Percentiles rank a stretch among this genome's conserved stretches.
These are phyloP conservation scores for Microcebus tavaratra DNA, from an alignment of 2,113 vertebrate species.

Conservation along the genomic window DNA sequence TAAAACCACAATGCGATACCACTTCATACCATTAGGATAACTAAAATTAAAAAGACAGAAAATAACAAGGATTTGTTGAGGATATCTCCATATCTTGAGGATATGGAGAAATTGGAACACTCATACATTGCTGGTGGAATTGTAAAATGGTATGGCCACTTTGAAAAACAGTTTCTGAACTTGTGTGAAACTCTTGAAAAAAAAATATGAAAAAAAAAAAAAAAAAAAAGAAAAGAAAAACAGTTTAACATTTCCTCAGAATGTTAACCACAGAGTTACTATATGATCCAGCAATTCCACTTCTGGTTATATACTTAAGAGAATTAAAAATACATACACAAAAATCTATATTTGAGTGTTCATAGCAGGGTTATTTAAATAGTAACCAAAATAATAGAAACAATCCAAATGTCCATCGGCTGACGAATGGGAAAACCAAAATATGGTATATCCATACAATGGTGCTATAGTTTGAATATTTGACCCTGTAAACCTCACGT, in stretches of 20 bases:
- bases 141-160: background rate
- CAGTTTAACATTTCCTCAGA: background rate
- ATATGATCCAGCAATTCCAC: background rate
- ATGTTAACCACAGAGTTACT: background rate
- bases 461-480: too few relatives aligned
- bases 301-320: background rate
- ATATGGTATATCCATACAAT: background rate
- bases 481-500: too few relatives aligned
- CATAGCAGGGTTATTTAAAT: background rate
- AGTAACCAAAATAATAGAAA: background rate
- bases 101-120: background rate
- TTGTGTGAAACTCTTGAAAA: too few relatives aligned
- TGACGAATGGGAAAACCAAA: background rate
- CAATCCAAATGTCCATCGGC: background rate
- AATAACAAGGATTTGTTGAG: too few relatives aligned
- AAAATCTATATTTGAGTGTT: background rate
- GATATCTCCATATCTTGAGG: too few relatives aligned
- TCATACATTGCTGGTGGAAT: background rate
- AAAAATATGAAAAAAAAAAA: too few relatives aligned
- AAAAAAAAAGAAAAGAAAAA: constrained; percentile 39
- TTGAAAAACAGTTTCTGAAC: background rate
- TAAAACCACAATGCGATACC: background rate
- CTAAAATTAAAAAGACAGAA: background rate
- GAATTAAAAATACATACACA: background rate
- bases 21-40: background rate